Base-by-base conservation (phyloP, 2,113 vertebrate genomes). In the Xiphophorus couchianus region DNA sequence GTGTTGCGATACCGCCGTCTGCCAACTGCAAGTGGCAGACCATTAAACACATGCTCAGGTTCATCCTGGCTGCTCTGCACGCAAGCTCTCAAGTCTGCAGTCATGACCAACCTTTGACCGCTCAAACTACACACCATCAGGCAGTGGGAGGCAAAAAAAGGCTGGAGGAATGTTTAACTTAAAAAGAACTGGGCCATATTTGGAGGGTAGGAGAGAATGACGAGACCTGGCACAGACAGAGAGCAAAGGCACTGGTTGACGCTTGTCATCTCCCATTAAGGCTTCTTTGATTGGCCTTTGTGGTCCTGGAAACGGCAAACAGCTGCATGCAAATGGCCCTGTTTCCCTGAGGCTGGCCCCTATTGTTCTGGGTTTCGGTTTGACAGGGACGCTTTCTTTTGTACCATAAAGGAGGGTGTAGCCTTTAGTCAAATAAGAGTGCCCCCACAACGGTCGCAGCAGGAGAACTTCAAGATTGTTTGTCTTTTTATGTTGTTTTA, bases 301-400 rank as follows among this genome's bases (percentile, higher is more conserved):
- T 93, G 93, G 90, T 96, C 95, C 95, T 96, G 95, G 96, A 96
- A 96, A 96, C 88, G 94, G 95, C 96, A 96, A 97, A 97, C 97
- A 97, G 96, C 96, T 96, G 96, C 96, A 96, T 96, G 96, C 96
- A 96, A 97, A 97, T 96, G 94, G 95, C 81, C 93, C 93, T 70
- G 90, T 94, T 93, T 94, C 83, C 95, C 94, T 82, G 80, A 90
- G 90, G 90, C 93, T 94, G 94, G 93, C 92, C 95, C 92, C 96
- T 92, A 96, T 96, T 97, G 96, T 96, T 94, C 94, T 89, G 93
- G 81, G 92, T 93, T 95, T 93, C 91, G 90, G 90, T 95, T 90
- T 95, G 94, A 96, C 95, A 94, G 96, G 95, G 96, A 96, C 94
- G 94, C 95, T 96, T 95, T 96, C 96, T 96, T 74, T 83, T 90